These are phyloP conservation scores for Steromphala cineraria DNA, from an alignment of 2,888 invertebrate species.

Conservation along the genomic window DNA sequence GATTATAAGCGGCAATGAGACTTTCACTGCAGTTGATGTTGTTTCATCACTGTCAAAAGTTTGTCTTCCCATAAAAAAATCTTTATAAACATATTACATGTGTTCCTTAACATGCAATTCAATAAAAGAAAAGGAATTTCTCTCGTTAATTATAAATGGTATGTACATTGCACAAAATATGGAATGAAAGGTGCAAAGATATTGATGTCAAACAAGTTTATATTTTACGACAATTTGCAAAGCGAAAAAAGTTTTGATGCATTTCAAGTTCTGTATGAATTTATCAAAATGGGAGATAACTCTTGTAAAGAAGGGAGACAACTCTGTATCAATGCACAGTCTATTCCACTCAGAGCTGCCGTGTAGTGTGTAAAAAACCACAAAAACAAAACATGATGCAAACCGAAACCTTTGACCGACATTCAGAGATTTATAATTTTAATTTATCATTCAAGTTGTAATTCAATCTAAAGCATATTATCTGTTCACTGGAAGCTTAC, in stretches of 20 bases:
- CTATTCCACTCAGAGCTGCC: slow-evolving; percentile 15
- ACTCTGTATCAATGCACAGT: slow-evolving; percentile 18
- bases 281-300: not conserved
- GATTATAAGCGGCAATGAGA: not conserved
- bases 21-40: not conserved
- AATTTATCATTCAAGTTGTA: no score
- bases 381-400: slow-evolving; percentile 9
- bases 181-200: not conserved
- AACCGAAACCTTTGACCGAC: slow-evolving; percentile 16
- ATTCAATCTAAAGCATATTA: no score
- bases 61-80: slow-evolving; percentile 5
- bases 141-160: no score
- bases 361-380: slow-evolving; percentile 11
- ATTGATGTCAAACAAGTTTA: not conserved
- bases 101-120: no score
- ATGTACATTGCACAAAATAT: not conserved
- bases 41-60: not conserved
- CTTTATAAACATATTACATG: not conserved
- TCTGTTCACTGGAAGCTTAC: no score
- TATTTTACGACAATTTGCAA: no score
- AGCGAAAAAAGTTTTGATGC: no score
- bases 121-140: no score
- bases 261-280: no score
- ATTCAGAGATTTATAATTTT: not conserved
- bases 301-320: not conserved